Conservation (phyloP, 1,140 invertebrate genomes). For the Bombus difficillimus region DNA sequence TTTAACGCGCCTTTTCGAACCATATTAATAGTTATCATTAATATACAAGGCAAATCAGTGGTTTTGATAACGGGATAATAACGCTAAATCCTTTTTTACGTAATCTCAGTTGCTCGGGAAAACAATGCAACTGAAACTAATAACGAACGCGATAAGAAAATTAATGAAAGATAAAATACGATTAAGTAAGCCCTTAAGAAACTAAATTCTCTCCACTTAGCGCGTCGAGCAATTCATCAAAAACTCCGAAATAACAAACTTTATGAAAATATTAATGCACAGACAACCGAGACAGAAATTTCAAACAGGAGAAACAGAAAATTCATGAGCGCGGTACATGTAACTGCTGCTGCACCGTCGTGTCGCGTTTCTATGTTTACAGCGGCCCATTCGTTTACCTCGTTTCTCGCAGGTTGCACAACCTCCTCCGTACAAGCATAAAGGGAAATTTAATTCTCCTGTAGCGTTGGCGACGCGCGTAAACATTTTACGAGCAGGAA, state of each 20-base stretch:
- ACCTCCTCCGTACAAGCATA: neutral
- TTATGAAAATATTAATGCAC: neutral
- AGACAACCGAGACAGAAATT: neutral
- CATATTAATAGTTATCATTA: neutral
- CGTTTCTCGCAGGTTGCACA: neutral
- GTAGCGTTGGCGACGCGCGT: slow-evolving; percentile 2
- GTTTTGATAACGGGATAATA: no score
- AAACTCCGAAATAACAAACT: neutral
- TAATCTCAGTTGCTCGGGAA: neutral
- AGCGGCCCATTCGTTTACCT: neutral
- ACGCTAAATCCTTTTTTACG: neutral
- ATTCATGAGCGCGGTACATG: neutral
- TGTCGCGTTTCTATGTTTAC: neutral
- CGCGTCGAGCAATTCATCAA: neutral
- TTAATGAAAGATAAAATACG: neutral
- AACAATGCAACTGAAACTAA: neutral
- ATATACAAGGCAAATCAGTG: neutral
- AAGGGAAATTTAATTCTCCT: slow-evolving; percentile 4
- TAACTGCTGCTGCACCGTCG: neutral
- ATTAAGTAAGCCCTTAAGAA: neutral
- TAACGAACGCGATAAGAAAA: neutral
- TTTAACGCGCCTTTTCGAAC: neutral
- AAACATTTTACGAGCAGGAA: slow-evolving; percentile 15
- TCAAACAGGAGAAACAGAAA: neutral
- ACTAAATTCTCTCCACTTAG: neutral